Base-by-base conservation (phyloP, 2,888 invertebrate genomes). In the Heteromyza rotundicornis region DNA sequence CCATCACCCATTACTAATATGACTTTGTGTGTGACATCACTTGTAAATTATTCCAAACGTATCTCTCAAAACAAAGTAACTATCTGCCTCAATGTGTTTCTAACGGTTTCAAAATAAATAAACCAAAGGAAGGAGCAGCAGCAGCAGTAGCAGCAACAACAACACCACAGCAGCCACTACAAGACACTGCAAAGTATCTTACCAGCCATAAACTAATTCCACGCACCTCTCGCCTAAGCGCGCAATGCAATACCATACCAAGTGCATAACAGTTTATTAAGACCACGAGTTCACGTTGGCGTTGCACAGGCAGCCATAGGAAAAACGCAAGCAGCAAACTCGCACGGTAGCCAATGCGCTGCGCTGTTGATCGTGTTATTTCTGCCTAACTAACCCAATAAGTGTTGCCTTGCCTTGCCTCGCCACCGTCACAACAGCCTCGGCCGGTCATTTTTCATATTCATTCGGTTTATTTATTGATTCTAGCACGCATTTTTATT, bases 401-500 rank as follows among this genome's bases (percentile, higher is more conserved):
- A 55, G 32, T 51, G 40, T 47, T 47, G 47, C 49, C 44, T 14
- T 17, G 3, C 17, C 40, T 17, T 19, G 19, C 49, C 23, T 53
- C 20, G 17, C 17, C 10, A 22, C 23, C 24, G n/a, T 44, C 5
- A 36, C 55, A 20, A 36, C 51, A 32, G 36, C 50, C 19, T 20
- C 60, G 22, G 32, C 22, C 55, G 49, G 53, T 55, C 19, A 47
- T 50, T 58, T 32, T 55, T n/a, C 16, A 27, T 58, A 24, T 49
- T 24, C 16, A 7, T 20, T 51, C n/a, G n/a, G 2, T 51, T 22
- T 47, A 17, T 54, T 24, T 52, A 23, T 27, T 52, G 19, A 40
- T 59, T 60, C 59, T 60, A 62, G 52, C 64, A 51, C 50, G 60
- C 27, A 62, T 64, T 51, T 63, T 62, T 63, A 17, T 55, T 54